Evolutionary conservation across 2,888 invertebrate species (phyloP).

Genomic region (Stenodema calcarata): DNA sequence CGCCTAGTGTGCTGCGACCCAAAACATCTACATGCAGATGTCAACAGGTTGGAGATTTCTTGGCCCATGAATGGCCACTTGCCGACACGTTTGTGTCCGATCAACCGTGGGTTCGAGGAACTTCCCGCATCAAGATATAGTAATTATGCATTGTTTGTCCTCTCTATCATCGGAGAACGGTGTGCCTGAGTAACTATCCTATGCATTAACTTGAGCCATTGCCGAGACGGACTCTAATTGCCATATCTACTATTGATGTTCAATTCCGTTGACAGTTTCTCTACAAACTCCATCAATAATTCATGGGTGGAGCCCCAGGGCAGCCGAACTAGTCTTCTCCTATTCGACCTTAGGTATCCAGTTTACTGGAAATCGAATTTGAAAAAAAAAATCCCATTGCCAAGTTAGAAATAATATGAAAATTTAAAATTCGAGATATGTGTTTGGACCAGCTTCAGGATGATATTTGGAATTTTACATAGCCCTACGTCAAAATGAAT

Average conservation of each 20-base stretch:
- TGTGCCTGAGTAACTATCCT: neutral
- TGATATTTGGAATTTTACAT: too few species aligned
- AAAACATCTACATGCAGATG: too few species aligned
- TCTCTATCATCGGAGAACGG: neutral
- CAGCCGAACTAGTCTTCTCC: neutral
- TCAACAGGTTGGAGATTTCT: neutral
- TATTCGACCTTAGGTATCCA: neutral
- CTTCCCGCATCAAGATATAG: neutral
- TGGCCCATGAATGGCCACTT: neutral
- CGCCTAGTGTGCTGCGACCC: too few species aligned
- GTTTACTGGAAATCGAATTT: neutral
- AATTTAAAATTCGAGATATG: too few species aligned
- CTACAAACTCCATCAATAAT: neutral
- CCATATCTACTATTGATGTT: slow-evolving; percentile 16
- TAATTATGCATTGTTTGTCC: slow-evolving; percentile 16
- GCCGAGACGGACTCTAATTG: slow-evolving; percentile 12
- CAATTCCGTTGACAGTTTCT: slow-evolving; percentile 21
- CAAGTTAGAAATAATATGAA: too few species aligned
- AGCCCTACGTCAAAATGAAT: too few species aligned
- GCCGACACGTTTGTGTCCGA: neutral
- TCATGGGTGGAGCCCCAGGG: neutral
- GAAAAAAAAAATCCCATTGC: too few species aligned
- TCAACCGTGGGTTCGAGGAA: neutral
- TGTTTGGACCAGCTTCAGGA: too few species aligned
- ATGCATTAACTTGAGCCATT: neutral